phyloP scores from a whole-genome alignment of 2,888 invertebrate genomes.

The Emmelina monodactyla region DNA sequence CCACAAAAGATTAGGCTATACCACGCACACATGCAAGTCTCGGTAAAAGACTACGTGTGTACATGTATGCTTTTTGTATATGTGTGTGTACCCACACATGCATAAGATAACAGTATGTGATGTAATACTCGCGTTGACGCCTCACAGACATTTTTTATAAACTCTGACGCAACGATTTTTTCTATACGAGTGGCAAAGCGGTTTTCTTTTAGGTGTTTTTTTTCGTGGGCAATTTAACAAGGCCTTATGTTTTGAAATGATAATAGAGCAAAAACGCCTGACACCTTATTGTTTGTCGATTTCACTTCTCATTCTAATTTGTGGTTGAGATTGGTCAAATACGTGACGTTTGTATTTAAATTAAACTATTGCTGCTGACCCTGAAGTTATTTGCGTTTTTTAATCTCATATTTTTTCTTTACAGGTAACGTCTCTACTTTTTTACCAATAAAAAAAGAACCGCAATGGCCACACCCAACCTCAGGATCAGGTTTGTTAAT shows the following conservation, averaged over 20 bases:
- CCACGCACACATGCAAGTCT: constrained; percentile 17
- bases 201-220: constrained; percentile 13
- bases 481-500: background rate
- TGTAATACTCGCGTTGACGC: constrained; percentile 57
- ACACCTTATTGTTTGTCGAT: constrained; percentile 9
- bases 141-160: constrained; percentile 63
- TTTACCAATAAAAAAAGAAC: too few relatives aligned
- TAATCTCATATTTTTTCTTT: constrained; percentile 7
- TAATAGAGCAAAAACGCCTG: background rate
- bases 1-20: constrained; percentile 58
- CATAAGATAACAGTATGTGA: constrained; percentile 26
- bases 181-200: constrained; percentile 47
- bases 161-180: constrained; percentile 58
- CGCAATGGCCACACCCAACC: too few relatives aligned
- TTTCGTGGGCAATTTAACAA: background rate
- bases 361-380: background rate
- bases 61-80: constrained; percentile 11
- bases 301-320: constrained; percentile 5
- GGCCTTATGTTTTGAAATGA: background rate
- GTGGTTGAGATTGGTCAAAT: background rate
- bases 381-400: background rate
- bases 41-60: constrained; percentile 20
- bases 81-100: constrained; percentile 26
- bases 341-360: background rate
- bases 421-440: constrained; percentile 24